Conservation (phyloP, 1,140 invertebrate species). For the Aradophagus sp. region DNA sequence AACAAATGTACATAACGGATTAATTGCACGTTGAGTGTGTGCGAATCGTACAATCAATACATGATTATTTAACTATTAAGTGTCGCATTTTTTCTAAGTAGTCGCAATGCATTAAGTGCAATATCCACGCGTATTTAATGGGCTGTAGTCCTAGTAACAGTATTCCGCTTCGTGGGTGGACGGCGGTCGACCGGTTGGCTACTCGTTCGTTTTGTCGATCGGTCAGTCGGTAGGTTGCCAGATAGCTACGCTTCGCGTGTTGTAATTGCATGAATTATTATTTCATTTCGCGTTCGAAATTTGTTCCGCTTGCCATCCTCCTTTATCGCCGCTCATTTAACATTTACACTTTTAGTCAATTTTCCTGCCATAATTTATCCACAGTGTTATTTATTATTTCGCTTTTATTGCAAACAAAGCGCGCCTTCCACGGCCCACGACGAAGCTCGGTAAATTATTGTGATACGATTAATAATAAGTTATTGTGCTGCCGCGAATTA, state of each 20-base stretch:
- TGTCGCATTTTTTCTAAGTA: constrained; percentile 6
- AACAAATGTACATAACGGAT: too few species aligned
- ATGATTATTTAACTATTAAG: constrained; percentile 14
- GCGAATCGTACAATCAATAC: constrained; percentile 20
- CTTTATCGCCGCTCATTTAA: too few species aligned
- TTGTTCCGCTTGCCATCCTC: too few species aligned
- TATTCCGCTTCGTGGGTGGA: constrained; percentile 69
- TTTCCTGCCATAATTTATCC: constrained; percentile 19
- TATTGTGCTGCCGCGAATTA: constrained; percentile 22
- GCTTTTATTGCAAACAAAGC: constrained; percentile 13
- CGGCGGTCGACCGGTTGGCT: constrained; percentile 49
- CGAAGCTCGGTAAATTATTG: constrained; percentile 11
- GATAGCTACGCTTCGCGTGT: constrained; percentile 65
- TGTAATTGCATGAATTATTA: too few species aligned
- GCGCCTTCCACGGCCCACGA: too few species aligned
- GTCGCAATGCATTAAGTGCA: constrained; percentile 23
- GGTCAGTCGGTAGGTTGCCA: constrained; percentile 46
- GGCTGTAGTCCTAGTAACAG: constrained; percentile 68
- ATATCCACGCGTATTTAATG: constrained; percentile 64
- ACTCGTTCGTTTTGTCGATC: constrained; percentile 40
- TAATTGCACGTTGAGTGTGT: constrained; percentile 10
- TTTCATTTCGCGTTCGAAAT: too few species aligned
- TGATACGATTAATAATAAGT: constrained; percentile 19
- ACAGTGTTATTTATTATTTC: constrained; percentile 30
- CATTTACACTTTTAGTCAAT: constrained; percentile 37